A percentile compares a stretch with the other conserved stretches of the same genome.
phyloP scores from a whole-genome alignment of 2,888 invertebrate genomes.

The Heliconius charithonia region DNA sequence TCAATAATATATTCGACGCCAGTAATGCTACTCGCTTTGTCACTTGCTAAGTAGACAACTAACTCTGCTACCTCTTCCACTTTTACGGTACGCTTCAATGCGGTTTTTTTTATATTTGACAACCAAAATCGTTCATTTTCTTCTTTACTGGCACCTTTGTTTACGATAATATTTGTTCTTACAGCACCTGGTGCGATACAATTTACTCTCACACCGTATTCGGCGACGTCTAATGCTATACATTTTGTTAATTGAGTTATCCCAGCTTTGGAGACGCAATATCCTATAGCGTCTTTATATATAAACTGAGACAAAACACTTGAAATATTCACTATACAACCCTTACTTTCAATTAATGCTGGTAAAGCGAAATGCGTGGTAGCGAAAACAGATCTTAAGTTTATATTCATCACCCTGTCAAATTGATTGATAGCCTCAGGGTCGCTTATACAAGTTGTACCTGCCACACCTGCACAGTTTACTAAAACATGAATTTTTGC shows the following conservation, averaged over 20 bases:
- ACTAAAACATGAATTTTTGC: constrained; percentile 59
- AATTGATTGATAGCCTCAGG: constrained; percentile 50
- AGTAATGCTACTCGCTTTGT: constrained; percentile 60
- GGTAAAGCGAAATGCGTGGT: constrained; percentile 52
- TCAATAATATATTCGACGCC: constrained; percentile 50
- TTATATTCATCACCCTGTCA: constrained; percentile 55
- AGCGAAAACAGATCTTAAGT: constrained; percentile 56
- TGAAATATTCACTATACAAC: constrained; percentile 59
- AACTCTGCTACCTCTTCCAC: constrained; percentile 58
- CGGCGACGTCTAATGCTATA: constrained; percentile 86
- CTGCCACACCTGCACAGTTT: constrained; percentile 56
- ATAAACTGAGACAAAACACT: constrained; percentile 48
- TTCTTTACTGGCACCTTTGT: constrained; percentile 46
- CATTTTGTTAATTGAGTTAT: constrained; percentile 89
- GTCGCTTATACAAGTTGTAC: constrained; percentile 30
- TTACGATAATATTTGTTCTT: constrained; percentile 60
- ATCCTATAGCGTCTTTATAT: constrained; percentile 57
- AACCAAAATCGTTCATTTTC: constrained; percentile 47
- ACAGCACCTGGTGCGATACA: constrained; percentile 88
- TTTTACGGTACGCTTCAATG: constrained; percentile 50
- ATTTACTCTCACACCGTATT: constrained; percentile 86
- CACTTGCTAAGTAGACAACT: constrained; percentile 57
- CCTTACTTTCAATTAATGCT: constrained; percentile 54
- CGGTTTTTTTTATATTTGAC: constrained; percentile 27
- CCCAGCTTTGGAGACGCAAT: constrained; percentile 88